Evolutionary conservation across 2,113 vertebrate genomes (phyloP), one percentile per base, ranked within the genome.

Genomic region (Tachuris rubrigastra): DNA sequence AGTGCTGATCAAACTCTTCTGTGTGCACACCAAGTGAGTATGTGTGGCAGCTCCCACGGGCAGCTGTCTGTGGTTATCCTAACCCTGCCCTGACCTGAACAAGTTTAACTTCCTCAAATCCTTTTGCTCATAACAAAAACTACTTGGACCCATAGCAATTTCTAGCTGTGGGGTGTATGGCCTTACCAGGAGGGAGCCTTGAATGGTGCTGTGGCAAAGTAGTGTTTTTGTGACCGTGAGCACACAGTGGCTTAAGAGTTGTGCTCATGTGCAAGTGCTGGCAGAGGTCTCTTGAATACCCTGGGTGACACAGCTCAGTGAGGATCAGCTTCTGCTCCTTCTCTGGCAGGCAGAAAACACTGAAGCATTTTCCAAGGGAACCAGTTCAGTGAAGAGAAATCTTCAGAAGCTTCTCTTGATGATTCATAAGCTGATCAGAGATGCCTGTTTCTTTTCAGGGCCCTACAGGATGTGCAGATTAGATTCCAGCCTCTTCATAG

Each of bases 11-110:
- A 99, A 99, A 92, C 99, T 99, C 67, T 99, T 99, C 97, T 99
- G 99, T 92, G 99, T 99, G 56, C 99, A 99, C 96, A 99, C 99
- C 62, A 99, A 99, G 99, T 99, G 95, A 98, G 99, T 98, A 67
- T 55, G 39, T 5, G 6, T 23, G 33, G 75, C 60, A 44, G 28
- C 46, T 47, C 9, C 44, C n/a, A 2, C 1, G 31, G 73, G 20
- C 67, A 73, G n/a, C 33, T 89, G 33, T 21, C 41, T 62, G 2
- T 21, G 3, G 11, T 59, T 21, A 6, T 41, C 89, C 53, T 77
- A 33, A 28, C 49, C 41, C 58, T 42, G 10, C 42, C 5, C 46
- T 31, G n/a, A 53, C 31, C 55, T 83, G 5, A 18, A 59, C 72
- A 79, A 86, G 72, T 33, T 27, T 18, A 53, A 39, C 5, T 66